Evolutionary conservation across 1,140 invertebrate species (phyloP).

Genomic region (Aricia agestis): DNA sequence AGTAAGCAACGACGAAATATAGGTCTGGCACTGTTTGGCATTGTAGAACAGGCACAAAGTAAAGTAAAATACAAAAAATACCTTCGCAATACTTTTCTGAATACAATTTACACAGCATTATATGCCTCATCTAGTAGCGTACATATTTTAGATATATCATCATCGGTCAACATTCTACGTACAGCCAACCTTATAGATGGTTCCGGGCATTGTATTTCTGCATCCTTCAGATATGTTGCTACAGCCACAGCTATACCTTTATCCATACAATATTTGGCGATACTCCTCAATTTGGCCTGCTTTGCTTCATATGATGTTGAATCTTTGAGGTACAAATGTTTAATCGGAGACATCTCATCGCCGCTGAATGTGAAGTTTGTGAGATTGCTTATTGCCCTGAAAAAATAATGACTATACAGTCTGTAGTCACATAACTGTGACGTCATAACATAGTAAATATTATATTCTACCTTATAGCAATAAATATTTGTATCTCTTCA

Average conservation of each 20-base stretch:
- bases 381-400: conserved; percentile 65
- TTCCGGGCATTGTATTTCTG: conserved; percentile 78
- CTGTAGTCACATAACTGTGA: no score
- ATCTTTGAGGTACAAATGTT: conserved; percentile 84
- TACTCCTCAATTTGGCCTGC: conserved; percentile 77
- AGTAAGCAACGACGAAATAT: no score
- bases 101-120: conserved; percentile 26
- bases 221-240: conserved; percentile 79
- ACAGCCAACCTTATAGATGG: conserved; percentile 81
- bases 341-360: conserved; percentile 83
- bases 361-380: conserved; percentile 78
- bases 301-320: conserved; percentile 73
- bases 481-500: no score
- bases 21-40: no score
- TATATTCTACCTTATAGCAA: no score
- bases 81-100: no score
- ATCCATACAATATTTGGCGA: conserved; percentile 79
- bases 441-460: no score
- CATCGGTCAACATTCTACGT: conserved; percentile 77
- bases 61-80: no score
- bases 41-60: no score
- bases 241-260: conserved; percentile 80
- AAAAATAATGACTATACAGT: conserved; percentile 29
- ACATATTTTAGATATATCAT: conserved; percentile 73
- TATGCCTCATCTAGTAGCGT: conserved; percentile 64